Evolutionary conservation across 1,140 invertebrate species (phyloP), one percentile per base, ranked within the genome.

Genomic region (Solen grandis): DNA sequence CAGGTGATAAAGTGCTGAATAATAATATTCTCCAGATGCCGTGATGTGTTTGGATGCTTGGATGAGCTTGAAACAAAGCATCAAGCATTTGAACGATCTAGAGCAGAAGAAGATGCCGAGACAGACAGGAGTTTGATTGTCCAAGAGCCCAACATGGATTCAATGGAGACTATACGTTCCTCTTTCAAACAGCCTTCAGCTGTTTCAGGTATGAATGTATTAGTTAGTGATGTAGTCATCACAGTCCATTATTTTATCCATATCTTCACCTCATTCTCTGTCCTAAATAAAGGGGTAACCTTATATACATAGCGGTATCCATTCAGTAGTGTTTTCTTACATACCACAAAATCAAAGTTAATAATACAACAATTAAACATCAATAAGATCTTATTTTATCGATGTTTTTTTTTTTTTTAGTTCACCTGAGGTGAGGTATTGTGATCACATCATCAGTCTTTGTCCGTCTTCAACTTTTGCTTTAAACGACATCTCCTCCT

Each of bases 11-110:
- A n/a, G n/a, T n/a, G n/a, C n/a, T n/a, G n/a, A n/a, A n/a, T n/a
- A n/a, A n/a, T n/a, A n/a, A n/a, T n/a, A n/a, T 10, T 85, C 19
- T 46, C 41, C 41, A 80, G 69, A 31, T 60, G 77, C 46, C 60
- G 27, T 19, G 68, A 79, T 70, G 72, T 85, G 5, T 85, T 85
- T 38, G 46, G 54, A 25, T 38, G 70, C 14, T 54, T 85, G 14
- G 66, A 77, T 55, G 70, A 52, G 22, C 50, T 85, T 16, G 83
- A 82, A 70, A 25, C 52, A 29, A 68, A 74, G 38, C 81, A 85
- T 62, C 16, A 76, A 55, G 59, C 31, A 16, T 76, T 76, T 76
- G 73, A 76, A 33, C 41, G 22, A 35, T 33, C 25, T 22, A 41
- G 73, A 50, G 60, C 57, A 35, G 29, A 33, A 33, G 73, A 76